Percentiles rank a stretch among this genome's conserved stretches.
phyloP scores from a whole-genome alignment of 2,113 vertebrate species.

The Phrynocephalus versicolor region DNA sequence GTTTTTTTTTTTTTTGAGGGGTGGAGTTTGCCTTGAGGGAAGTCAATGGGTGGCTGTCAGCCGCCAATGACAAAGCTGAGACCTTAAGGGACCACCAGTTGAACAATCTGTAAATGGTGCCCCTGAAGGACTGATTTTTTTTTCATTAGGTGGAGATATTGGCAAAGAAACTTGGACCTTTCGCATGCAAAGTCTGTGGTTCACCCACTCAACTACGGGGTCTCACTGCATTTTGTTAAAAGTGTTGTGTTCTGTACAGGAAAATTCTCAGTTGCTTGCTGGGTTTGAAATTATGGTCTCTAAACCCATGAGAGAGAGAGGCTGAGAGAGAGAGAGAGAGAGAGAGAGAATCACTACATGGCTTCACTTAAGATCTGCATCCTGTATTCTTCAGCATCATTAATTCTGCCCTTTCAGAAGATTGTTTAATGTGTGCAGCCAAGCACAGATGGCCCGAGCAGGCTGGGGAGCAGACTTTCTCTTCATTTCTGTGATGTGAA shows the following conservation, averaged over 20 bases:
- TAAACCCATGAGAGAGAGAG: neutral
- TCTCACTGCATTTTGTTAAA: too few species aligned
- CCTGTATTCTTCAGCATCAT: neutral
- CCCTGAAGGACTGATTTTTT: too few species aligned
- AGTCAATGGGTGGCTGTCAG: neutral
- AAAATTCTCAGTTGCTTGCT: too few species aligned
- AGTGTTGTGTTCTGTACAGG: too few species aligned
- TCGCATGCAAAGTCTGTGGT: too few species aligned
- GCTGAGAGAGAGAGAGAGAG: too few species aligned
- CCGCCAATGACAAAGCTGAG: neutral
- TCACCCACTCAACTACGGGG: too few species aligned
- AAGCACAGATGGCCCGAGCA: constrained; percentile 66
- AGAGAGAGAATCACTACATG: neutral
- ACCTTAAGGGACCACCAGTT: neutral
- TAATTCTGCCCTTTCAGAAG: constrained; percentile 28
- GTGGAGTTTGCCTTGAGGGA: neutral
- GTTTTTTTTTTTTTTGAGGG: too few species aligned
- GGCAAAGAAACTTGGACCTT: too few species aligned
- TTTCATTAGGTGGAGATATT: too few species aligned
- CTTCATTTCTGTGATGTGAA: constrained; percentile 53
- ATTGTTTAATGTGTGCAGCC: constrained; percentile 41
- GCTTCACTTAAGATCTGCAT: neutral
- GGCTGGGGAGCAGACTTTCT: constrained; percentile 66
- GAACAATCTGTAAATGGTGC: neutral
- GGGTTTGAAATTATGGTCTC: too few species aligned